These are phyloP conservation scores for Eptatretus atami DNA, from an alignment of 2,797 vertebrate species.

Conservation along the genomic window DNA sequence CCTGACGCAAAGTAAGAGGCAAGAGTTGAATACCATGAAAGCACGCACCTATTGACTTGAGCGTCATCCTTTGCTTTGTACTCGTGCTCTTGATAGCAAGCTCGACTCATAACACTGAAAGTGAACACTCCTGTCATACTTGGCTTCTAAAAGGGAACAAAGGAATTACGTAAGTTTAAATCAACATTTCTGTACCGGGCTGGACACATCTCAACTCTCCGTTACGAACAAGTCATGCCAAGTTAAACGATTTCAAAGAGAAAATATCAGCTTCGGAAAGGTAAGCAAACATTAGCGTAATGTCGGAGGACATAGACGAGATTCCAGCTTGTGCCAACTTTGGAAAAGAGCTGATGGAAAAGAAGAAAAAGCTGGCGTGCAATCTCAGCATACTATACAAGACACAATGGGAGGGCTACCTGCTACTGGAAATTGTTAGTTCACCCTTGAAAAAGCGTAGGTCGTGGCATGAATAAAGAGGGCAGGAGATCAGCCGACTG, in stretches of 20 bases:
- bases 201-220: neutral
- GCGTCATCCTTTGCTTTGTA: slow-evolving; percentile 98
- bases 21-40: slow-evolving; percentile 8
- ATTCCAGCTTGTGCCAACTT: slow-evolving; percentile 32
- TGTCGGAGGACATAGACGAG: slow-evolving; percentile 53
- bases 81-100: slow-evolving; percentile 86
- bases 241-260: no score
- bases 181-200: neutral
- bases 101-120: slow-evolving; percentile 84
- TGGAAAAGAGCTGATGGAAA: slow-evolving; percentile 27
- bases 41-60: slow-evolving; percentile 68
- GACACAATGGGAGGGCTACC: slow-evolving; percentile 31
- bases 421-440: slow-evolving; percentile 38
- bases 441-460: slow-evolving; percentile 76
- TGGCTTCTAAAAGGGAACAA: slow-evolving; percentile 24
- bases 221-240: no score
- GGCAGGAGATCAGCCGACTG: no score
- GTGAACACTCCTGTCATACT: slow-evolving; percentile 31
- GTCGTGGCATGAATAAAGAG: slow-evolving; percentile 33
- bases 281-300: slow-evolving; percentile 32
- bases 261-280: no score
- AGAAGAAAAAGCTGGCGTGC: slow-evolving; percentile 28
- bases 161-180: neutral
- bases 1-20: no score
- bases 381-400: slow-evolving; percentile 58